Base-by-base conservation (phyloP, 1,140 invertebrate genomes). In the Anastrepha obliqua region DNA sequence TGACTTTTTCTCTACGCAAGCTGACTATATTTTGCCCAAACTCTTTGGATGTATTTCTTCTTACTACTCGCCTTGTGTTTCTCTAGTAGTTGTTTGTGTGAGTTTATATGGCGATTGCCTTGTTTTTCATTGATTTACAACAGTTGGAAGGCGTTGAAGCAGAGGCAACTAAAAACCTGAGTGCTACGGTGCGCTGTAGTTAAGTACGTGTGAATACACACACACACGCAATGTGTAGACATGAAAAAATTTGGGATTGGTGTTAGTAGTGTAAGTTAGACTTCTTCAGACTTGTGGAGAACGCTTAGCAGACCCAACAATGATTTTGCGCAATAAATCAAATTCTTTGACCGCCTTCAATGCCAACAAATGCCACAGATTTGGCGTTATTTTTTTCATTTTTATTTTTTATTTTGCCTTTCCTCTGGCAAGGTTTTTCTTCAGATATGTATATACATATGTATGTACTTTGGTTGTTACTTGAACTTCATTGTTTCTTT, bases 291-390 rank as follows among this genome's bases (percentile, higher is more conserved):
- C 6, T n/a, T 55, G 74, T 58, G 74, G 44, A 9, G n/a, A 58
- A 29, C 8, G 47, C 74, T 55, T n/a, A 51, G 47, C 74, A n/a
- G 74, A 81, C n/a, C n/a, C 47, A 20, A 6, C 47, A 17, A 3
- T 81, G 74, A 51, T 81, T 81, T 58, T n/a, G 29, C n/a, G 74
- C 47, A 55, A 81, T 81, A 81, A 81, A 81, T 81, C 74, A 81
- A 81, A 81, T 11, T 81, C 42, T 20, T 47, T 6, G 51, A 81
- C 74, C 74, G 74, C 74, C 74, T 51, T 81, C 74, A 58, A 55
- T 55, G 47, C 51, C 47, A 81, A 81, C n/a, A 55, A 55, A 55
- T 55, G 47, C 74, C 47, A 29, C n/a, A 81, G 44, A 81, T 55
- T 81, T 81, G 44, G 5, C 6, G 11, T 20, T 81, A 55, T 74